phyloP scores from a whole-genome alignment of 2,113 vertebrate genomes.

The Petaurus breviceps region DNA sequence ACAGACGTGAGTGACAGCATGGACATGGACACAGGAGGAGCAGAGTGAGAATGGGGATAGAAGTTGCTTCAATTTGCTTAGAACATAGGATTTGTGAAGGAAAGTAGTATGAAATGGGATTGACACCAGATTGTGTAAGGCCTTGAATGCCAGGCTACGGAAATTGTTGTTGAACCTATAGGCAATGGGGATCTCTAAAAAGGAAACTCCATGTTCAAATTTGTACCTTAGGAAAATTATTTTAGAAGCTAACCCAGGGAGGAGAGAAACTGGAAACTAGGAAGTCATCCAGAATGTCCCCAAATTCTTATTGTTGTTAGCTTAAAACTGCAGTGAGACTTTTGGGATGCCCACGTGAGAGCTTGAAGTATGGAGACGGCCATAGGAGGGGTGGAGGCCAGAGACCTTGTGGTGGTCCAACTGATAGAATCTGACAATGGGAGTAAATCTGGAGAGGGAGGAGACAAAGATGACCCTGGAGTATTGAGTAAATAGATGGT shows the following conservation, averaged over 20 bases:
- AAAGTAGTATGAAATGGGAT: neutral
- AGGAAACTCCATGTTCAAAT: neutral
- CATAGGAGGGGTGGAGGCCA: neutral
- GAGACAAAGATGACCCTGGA: neutral
- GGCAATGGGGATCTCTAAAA: neutral
- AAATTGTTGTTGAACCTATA: neutral
- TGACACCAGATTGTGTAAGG: neutral
- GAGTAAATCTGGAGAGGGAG: neutral
- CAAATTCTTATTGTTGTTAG: neutral
- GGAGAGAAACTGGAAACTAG: neutral
- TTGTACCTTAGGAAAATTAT: neutral
- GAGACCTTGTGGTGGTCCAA: neutral
- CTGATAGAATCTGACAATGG: neutral
- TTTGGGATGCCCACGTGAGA: neutral
- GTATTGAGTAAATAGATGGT: too few relatives aligned
- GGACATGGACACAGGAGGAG: neutral
- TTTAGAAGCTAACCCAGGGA: neutral
- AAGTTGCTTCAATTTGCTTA: neutral
- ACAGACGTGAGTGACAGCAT: neutral
- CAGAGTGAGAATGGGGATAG: neutral
- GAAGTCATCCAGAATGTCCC: neutral
- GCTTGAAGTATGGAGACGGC: slow-evolving; percentile 48
- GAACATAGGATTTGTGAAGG: neutral
- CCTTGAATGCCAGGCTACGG: neutral
- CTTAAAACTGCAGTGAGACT: neutral